phyloP scores from a whole-genome alignment of 2,888 invertebrate species.

The Lepidonotus clava region DNA sequence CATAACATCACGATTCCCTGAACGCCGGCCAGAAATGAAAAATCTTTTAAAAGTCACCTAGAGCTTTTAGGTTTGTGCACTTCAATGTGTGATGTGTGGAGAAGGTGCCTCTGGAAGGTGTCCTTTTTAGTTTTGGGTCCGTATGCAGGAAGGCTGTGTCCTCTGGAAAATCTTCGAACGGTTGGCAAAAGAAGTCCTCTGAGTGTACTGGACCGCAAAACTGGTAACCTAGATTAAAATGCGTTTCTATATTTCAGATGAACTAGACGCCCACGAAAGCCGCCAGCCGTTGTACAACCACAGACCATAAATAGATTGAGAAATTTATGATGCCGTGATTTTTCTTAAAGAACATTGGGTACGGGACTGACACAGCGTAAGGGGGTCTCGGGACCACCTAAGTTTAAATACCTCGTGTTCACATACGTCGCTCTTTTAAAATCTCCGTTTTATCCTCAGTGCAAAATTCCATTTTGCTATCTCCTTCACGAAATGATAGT shows the following conservation, averaged over 20 bases:
- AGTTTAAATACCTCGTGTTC: too few relatives aligned
- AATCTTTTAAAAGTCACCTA: slow-evolving; percentile 31
- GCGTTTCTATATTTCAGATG: background rate
- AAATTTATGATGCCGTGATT: slow-evolving; percentile 9
- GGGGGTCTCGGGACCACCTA: too few relatives aligned
- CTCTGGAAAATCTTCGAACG: background rate
- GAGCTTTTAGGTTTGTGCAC: slow-evolving; percentile 36
- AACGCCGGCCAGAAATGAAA: slow-evolving; percentile 32
- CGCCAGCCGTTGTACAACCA: too few relatives aligned
- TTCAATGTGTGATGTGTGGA: background rate
- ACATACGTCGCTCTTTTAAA: too few relatives aligned
- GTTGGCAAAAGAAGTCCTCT: background rate
- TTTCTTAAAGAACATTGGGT: background rate
- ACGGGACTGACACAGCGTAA: background rate
- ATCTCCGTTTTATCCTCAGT: too few relatives aligned
- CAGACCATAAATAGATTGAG: background rate
- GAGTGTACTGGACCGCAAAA: slow-evolving; percentile 6
- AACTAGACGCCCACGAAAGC: background rate
- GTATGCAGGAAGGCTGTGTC: background rate
- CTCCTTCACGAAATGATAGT: too few relatives aligned
- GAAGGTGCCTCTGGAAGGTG: background rate
- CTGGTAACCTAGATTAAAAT: slow-evolving; percentile 32
- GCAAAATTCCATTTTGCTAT: too few relatives aligned
- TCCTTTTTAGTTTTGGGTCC: background rate
- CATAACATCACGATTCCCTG: background rate